Conservation (phyloP, 2,113 vertebrate genomes). For the Nipponia nippon region DNA sequence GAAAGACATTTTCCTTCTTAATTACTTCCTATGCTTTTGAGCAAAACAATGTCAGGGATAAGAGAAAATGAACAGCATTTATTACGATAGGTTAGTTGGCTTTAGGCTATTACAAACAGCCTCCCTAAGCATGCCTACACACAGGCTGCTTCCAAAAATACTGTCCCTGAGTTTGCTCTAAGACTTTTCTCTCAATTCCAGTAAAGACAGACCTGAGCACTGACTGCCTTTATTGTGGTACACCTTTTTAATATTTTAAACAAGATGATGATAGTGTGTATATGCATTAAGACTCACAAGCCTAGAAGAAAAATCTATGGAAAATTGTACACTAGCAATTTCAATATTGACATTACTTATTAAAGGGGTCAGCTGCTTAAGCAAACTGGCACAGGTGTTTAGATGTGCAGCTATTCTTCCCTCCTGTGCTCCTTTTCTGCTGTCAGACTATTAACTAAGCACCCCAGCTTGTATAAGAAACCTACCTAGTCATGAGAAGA, state of each 20-base stretch:
- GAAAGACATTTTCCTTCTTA: conserved; percentile 24
- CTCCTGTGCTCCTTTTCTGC: neutral
- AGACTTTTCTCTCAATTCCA: neutral
- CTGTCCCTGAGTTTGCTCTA: neutral
- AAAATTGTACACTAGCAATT: neutral
- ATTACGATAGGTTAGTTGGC: neutral
- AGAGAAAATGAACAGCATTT: neutral
- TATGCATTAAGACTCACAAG: neutral
- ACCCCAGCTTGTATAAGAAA: neutral
- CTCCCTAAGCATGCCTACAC: neutral
- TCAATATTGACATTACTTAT: neutral
- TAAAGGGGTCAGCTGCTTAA: neutral
- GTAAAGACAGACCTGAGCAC: neutral
- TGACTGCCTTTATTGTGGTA: neutral
- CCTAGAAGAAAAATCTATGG: neutral
- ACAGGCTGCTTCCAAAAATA: neutral
- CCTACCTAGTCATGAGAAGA: neutral
- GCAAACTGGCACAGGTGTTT: neutral
- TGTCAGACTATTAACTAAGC: neutral
- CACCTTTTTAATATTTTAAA: neutral
- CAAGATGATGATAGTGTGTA: neutral
- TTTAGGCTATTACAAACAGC: neutral
- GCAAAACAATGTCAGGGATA: neutral
- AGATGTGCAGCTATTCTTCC: neutral
- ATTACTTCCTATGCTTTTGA: neutral